A percentile compares a stretch with the other conserved stretches of the same genome.
phyloP scores from a whole-genome alignment of 2,797 vertebrate genomes.

The Acanthis flammea region DNA sequence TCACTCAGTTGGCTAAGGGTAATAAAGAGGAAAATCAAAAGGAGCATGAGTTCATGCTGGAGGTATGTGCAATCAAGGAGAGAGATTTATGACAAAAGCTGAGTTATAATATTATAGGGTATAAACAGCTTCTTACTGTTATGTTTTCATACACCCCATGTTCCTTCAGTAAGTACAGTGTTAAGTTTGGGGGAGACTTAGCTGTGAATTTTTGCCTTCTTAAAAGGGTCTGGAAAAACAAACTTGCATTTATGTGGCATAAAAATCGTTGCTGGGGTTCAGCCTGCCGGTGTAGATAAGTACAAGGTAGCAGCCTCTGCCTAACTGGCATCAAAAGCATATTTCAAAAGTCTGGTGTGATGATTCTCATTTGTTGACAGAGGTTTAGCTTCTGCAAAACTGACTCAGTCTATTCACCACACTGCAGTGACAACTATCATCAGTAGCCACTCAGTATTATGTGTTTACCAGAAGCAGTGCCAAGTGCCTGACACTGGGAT shows the following conservation, averaged over 20 bases:
- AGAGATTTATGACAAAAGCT: conserved; percentile 72
- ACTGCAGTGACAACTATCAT: neutral
- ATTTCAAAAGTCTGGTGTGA: neutral
- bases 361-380: neutral
- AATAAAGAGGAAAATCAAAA: conserved; percentile 77
- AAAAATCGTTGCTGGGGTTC: neutral
- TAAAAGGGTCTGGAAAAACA: conserved; percentile 43
- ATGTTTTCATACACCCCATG: conserved; percentile 31
- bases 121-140: conserved; percentile 74
- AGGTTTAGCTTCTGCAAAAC: neutral
- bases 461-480: neutral
- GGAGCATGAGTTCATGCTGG: conserved; percentile 62
- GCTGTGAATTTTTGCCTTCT: conserved; percentile 28
- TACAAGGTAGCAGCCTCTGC: neutral
- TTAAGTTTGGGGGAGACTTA: conserved; percentile 52
- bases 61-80: conserved; percentile 61
- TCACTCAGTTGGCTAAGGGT: conserved; percentile 73
- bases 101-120: conserved; percentile 74
- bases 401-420: neutral
- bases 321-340: neutral
- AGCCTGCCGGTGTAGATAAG: neutral
- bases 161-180: conserved; percentile 51
- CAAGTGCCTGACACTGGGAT: neutral
- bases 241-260: conserved; percentile 6
- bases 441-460: neutral